These are phyloP conservation scores for Calameuta filiformis DNA, from an alignment of 2,888 invertebrate genomes.

Conservation along the genomic window DNA sequence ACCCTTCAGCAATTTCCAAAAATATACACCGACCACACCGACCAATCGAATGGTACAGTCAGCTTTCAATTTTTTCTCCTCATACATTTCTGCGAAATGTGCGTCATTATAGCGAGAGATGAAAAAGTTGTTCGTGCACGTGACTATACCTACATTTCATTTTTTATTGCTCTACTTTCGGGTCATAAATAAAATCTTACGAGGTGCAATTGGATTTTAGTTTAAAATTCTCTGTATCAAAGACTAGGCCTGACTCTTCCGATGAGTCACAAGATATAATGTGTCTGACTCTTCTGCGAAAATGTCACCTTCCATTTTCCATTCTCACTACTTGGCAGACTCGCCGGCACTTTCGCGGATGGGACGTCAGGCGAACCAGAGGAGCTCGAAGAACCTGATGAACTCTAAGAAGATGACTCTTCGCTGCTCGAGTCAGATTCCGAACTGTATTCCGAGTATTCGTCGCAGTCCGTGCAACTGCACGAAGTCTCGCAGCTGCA, in stretches of 20 bases:
- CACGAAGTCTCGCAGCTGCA: background rate
- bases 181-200: background rate
- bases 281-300: background rate
- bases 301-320: background rate
- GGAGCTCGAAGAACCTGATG: too few species aligned
- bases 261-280: background rate
- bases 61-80: background rate
- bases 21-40: background rate
- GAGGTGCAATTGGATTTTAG: background rate
- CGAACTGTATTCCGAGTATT: constrained; percentile 18
- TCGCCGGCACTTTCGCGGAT: background rate
- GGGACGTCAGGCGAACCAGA: background rate
- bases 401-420: background rate
- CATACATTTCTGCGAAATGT: background rate
- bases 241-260: background rate
- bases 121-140: background rate
- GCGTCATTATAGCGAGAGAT: background rate
- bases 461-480: constrained; percentile 2
- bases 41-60: background rate
- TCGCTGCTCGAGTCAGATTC: constrained; percentile 9
- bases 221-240: background rate
- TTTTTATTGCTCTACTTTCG: background rate
- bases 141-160: background rate
- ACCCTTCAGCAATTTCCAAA: background rate
- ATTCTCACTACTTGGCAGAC: background rate